Conservation (phyloP, 1,140 invertebrate genomes). For the Paracyclopina nana region DNA sequence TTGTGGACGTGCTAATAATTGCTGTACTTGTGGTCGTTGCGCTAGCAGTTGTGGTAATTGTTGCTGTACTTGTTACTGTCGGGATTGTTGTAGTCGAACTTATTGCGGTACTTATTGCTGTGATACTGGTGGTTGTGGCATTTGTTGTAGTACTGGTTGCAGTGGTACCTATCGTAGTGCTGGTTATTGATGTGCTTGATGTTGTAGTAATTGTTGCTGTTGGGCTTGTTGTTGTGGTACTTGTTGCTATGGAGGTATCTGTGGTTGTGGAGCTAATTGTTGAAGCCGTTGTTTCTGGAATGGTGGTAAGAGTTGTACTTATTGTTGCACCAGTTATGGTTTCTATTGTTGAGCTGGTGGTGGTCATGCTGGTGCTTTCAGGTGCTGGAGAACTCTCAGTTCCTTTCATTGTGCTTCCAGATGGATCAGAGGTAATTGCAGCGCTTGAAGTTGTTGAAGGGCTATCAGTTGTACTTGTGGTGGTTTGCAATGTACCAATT, state of each 20-base stretch:
- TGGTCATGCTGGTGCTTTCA: too few species aligned
- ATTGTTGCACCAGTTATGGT: too few species aligned
- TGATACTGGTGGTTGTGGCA: not conserved
- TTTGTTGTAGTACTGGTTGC: not conserved
- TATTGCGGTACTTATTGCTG: not conserved
- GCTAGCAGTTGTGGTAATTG: too few species aligned
- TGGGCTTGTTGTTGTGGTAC: not conserved
- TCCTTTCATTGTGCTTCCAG: too few species aligned
- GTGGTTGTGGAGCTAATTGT: not conserved
- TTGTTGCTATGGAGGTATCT: not conserved
- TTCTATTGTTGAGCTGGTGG: too few species aligned
- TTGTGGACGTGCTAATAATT: too few species aligned
- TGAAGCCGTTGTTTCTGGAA: not conserved
- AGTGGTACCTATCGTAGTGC: not conserved
- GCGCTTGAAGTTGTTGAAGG: too few species aligned
- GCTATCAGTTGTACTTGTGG: too few species aligned
- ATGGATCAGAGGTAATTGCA: too few species aligned
- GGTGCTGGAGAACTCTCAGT: too few species aligned
- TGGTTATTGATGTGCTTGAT: not conserved
- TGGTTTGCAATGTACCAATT: too few species aligned
- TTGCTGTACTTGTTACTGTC: not conserved
- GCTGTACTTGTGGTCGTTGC: too few species aligned
- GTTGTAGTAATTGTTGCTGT: not conserved
- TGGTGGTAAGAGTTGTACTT: not conserved
- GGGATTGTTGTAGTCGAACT: not conserved